Percentiles rank a stretch among this genome's conserved stretches.
phyloP scores from a whole-genome alignment of 2,113 vertebrate genomes.

The Camelus bactrianus region DNA sequence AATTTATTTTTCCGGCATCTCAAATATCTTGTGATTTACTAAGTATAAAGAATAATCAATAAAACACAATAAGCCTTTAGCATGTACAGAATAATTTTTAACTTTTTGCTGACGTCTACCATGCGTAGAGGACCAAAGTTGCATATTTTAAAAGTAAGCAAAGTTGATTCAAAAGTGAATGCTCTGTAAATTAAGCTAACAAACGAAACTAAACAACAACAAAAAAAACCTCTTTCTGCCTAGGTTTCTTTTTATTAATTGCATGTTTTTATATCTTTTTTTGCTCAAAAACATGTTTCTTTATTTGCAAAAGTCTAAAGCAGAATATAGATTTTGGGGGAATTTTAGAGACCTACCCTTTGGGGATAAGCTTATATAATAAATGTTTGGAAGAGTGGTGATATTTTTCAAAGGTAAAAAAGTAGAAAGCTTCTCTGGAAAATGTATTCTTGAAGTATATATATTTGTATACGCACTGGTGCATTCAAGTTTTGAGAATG shows the following conservation, averaged over 20 bases:
- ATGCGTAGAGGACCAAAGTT: not conserved
- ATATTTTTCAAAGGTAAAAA: conserved; percentile 6
- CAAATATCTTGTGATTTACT: conserved; percentile 45
- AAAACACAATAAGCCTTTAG: not conserved
- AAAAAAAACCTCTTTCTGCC: not conserved
- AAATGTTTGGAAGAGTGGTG: conserved; percentile 6
- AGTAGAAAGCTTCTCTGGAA: not conserved
- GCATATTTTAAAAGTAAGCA: conserved; percentile 18
- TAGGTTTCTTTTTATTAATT: not conserved
- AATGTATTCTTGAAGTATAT: not conserved
- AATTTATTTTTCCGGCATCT: not conserved
- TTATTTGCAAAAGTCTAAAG: conserved; percentile 46
- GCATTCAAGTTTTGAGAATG: not conserved
- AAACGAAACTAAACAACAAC: not conserved
- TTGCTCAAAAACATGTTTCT: not conserved
- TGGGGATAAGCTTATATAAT: not conserved
- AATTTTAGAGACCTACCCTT: not conserved
- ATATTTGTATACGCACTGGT: not conserved
- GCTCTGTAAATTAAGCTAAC: conserved; percentile 21
- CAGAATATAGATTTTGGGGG: not conserved
- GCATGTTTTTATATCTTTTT: not conserved
- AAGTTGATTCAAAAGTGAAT: not conserved
- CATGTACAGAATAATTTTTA: conserved; percentile 28
- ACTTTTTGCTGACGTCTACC: not conserved
- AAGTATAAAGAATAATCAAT: conserved; percentile 4